Base-by-base conservation (phyloP, 2,113 vertebrate genomes). In the Amphilophus citrinellus region DNA sequence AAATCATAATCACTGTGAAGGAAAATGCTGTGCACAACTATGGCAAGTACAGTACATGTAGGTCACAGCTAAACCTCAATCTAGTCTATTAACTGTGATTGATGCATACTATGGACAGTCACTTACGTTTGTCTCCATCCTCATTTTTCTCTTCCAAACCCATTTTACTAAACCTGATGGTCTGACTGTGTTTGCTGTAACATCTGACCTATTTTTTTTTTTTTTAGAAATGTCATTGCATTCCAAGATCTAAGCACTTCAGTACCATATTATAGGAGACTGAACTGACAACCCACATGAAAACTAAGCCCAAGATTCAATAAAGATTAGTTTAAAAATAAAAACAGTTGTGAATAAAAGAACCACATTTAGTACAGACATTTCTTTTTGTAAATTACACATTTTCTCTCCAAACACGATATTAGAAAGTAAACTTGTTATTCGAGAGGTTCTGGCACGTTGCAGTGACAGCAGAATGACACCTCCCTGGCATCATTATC, bases 381-480 rank as follows among this genome's bases (percentile, higher is more conserved):
- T n/a, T 73, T 73, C 10, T 35, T 56, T 73, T 53, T 5, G 47
- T n/a, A 59, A 66, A 61, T 76, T 42, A 84, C 22, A 17, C 85
- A 68, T 22, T 27, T 20, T 76, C 47, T 63, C 10, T 63, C 35
- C 27, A 24, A 83, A 76, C 27, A 68, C 3, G 73, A 53, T 53
- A 59, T 39, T 10, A 15, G 10, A 44, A 63, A 44, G 44, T 42
- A 62, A 84, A 79, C 30, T 47, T 57, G 63, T 83, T 79, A n/a
- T 59, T 77, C 6, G 37, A 80, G 50, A 59, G 39, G 3, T 56
- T 82, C 22, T 61, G 37, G 82, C 62, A 68, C 59, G 44, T 58
- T 77, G 81, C 39, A 50, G 10, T 39, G 37, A 65, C 47, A 65
- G 60, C 77, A 76, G 75, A 75, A 50, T 24, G 76, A 75, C 81